A percentile compares a stretch with the other conserved stretches of the same genome.
Conservation (phyloP, 2,797 vertebrate genomes). For the Gambelia wislizenii region DNA sequence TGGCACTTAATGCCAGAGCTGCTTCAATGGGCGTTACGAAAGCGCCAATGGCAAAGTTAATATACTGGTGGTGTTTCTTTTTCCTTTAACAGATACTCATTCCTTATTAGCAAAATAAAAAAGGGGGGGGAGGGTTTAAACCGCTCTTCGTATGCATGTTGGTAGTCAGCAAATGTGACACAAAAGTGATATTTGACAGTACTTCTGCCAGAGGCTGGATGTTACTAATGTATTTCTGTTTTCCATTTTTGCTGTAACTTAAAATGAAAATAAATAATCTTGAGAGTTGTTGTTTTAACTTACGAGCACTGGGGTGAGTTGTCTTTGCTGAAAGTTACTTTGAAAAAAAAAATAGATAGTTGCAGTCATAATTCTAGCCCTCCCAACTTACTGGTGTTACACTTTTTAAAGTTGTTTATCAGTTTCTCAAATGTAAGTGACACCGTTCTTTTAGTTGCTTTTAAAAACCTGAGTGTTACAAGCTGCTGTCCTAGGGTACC, state of each 20-base stretch:
- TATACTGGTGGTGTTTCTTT: background rate
- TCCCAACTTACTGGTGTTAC: background rate
- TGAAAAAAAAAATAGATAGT: no score
- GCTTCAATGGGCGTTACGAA: background rate
- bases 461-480: no score
- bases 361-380: no score
- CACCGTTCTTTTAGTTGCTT: no score
- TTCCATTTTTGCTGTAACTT: slow-evolving; percentile 7
- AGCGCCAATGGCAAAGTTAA: background rate
- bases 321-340: no score
- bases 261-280: background rate
- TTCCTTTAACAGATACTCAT: background rate
- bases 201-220: background rate
- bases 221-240: background rate
- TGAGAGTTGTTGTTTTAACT: background rate
- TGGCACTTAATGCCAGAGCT: background rate
- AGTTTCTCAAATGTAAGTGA: no score
- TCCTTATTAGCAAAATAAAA: background rate
- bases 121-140: background rate
- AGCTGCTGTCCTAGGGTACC: no score
- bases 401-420: background rate
- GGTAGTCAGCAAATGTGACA: background rate
- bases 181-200: background rate
- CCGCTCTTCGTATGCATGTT: background rate
- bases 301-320: no score